Evolutionary conservation across 2,888 invertebrate species (phyloP), one percentile per base, ranked within the genome.

Genomic region (Helleia helle): DNA sequence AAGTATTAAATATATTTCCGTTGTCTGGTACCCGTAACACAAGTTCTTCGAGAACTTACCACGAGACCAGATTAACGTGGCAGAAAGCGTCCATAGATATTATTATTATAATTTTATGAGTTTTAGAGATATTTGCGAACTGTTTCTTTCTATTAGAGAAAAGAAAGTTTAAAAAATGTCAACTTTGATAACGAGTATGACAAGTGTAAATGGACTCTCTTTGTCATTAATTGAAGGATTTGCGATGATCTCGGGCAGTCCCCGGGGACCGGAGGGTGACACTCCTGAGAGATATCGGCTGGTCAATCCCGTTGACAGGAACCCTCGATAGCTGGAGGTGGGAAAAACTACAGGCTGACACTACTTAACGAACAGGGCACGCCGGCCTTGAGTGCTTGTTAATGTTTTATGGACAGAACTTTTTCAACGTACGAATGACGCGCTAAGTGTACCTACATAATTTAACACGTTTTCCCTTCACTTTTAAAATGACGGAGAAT

Each of bases 321-420:
- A 70, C 80, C 80, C 75, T 71, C 58, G 66, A 65, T 66, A 75
- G 74, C 52, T 54, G 68, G 66, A 81, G 79, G 77, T 84, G 83
- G 84, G 81, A 83, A 83, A 81, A 83, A 81, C 81, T 80, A 80
- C 81, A 67, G 71, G 66, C 76, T 72, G 80, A 74, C 79, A 79
- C 71, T 81, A 81, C 81, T 81, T 84, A 83, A 74, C 79, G 75
- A 75, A 74, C 76, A 67, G 72, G 71, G 65, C 71, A 72, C 62
- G 70, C 59, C 73, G 75, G 74, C 77, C 77, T 79, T 81, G 84
- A 84, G 83, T 84, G 83, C 81, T 77, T 77, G 83, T 83, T 84
- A 84, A 84, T 84, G 84, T 84, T 84, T 84, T 72, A 84, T 84
- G 75, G 83, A 80, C 69, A 77, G 72, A 77, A 81, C 77, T 83